Evolutionary conservation across 2,888 invertebrate species (phyloP), one percentile per base, ranked within the genome.

Genomic region (Criorhina ranunculi): DNA sequence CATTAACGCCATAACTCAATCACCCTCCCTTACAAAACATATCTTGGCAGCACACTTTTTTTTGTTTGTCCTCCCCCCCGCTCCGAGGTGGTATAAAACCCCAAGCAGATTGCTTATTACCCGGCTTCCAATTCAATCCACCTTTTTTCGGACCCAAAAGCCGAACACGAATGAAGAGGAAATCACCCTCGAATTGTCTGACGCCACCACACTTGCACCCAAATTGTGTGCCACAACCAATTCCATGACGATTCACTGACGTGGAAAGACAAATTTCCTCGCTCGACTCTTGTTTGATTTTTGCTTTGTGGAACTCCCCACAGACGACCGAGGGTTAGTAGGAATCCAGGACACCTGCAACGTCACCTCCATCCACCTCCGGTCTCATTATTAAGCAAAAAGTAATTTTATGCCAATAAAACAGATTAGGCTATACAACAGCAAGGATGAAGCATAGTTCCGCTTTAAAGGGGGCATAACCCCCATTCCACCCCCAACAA

Each of bases 1-100:
- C 75, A 80, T 80, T 75, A 85, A 80, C 85, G 85, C 85, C 79
- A 85, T 85, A 85, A 85, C 64, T 85, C 85, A 85, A 85, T 85
- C 85, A 80, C 75, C 75, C 75, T 64, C 80, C 75, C 66, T 59
- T 53, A 12, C 33, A 49, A n/a, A 75, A 37, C 62, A 51, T 53
- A 31, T 79, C 19, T 64, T 11, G 5, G 49, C 62, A 62, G 53
- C 46, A 55, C 42, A 60, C 35, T 46, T 53, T 33, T 51, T 67
- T 60, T 46, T 40, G n/a, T 62, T 8, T 7, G 15, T 19, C 35
- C 29, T 19, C n/a, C n/a, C n/a, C n/a, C n/a, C n/a, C n/a, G n/a
- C n/a, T n/a, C 9, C 37, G 33, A 37, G n/a, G 51, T 37, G 11
- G 46, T 15, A 37, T 33, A 46, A n/a, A 62, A 62, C 60, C 75